Conservation (phyloP, 2,797 vertebrate genomes). For the Cryptoblepharus egeriae region DNA sequence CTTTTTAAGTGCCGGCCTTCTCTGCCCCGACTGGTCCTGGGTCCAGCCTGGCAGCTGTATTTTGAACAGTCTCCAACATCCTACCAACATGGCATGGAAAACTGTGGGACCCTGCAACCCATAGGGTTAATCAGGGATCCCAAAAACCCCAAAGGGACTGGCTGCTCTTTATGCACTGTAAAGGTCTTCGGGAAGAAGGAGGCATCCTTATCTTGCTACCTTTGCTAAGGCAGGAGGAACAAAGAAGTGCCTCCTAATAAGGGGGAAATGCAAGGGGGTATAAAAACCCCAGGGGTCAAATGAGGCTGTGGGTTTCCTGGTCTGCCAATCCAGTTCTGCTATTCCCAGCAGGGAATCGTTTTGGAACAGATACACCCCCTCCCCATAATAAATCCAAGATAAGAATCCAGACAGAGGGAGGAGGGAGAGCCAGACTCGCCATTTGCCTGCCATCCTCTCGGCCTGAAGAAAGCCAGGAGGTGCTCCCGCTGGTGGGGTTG, state of each 20-base stretch:
- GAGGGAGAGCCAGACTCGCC: not conserved
- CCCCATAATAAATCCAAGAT: constrained; percentile 23
- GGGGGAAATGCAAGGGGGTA: not conserved
- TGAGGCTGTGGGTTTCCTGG: not conserved
- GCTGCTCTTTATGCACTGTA: too few relatives aligned
- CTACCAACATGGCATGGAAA: too few relatives aligned
- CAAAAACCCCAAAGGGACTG: too few relatives aligned
- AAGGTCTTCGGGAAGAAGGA: not conserved
- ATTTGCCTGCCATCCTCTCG: not conserved
- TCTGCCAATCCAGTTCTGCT: not conserved
- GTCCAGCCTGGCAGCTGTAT: too few relatives aligned
- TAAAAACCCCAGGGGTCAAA: not conserved
- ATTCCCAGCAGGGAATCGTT: not conserved
- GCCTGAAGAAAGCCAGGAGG: not conserved
- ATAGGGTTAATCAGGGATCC: too few relatives aligned
- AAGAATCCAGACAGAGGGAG: not conserved
- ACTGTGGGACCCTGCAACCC: too few relatives aligned
- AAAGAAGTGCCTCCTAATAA: not conserved
- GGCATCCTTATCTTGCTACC: too few relatives aligned
- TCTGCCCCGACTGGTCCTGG: too few relatives aligned
- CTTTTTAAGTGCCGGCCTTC: too few relatives aligned
- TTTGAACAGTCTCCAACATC: too few relatives aligned
- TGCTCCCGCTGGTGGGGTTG: too few relatives aligned
- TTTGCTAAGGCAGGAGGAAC: not conserved
- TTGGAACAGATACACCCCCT: too few relatives aligned